These are phyloP conservation scores for Eupithecia inturbata DNA, from an alignment of 2,888 invertebrate species.

Conservation along the genomic window DNA sequence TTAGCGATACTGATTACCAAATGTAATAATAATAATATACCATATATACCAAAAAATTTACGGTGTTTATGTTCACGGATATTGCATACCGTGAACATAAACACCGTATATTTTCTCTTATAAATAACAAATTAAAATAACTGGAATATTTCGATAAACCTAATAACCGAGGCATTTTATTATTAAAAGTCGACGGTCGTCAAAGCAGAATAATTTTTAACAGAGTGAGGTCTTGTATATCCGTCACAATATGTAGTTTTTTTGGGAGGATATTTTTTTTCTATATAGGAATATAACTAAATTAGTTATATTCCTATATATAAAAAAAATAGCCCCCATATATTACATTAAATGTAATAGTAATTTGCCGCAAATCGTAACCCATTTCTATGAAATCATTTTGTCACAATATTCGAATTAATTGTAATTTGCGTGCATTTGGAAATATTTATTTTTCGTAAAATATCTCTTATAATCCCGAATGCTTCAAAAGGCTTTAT, in stretches of 20 bases:
- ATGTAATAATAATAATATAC: neutral
- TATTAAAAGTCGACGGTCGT: conserved; percentile 37
- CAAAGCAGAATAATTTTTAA: conserved; percentile 33
- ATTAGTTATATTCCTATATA: too few relatives aligned
- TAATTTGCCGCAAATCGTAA: neutral
- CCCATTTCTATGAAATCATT: neutral
- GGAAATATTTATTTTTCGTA: too few relatives aligned
- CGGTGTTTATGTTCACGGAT: too few relatives aligned
- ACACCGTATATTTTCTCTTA: neutral
- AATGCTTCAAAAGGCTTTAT: neutral
- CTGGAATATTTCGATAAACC: conserved; percentile 29
- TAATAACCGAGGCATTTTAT: conserved; percentile 31
- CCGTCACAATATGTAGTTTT: neutral
- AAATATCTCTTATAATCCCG: too few relatives aligned
- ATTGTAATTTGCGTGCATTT: neutral
- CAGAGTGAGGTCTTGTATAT: neutral
- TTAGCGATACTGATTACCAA: neutral
- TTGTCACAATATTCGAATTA: neutral
- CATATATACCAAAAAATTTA: too few relatives aligned
- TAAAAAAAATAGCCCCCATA: too few relatives aligned
- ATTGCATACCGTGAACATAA: neutral
- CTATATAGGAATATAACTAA: neutral
- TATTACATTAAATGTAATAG: too few relatives aligned
- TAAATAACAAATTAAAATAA: conserved; percentile 35
- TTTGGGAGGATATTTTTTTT: too few relatives aligned